Conservation (phyloP, 2,888 invertebrate species). For the Acanthoscelides obtectus region DNA sequence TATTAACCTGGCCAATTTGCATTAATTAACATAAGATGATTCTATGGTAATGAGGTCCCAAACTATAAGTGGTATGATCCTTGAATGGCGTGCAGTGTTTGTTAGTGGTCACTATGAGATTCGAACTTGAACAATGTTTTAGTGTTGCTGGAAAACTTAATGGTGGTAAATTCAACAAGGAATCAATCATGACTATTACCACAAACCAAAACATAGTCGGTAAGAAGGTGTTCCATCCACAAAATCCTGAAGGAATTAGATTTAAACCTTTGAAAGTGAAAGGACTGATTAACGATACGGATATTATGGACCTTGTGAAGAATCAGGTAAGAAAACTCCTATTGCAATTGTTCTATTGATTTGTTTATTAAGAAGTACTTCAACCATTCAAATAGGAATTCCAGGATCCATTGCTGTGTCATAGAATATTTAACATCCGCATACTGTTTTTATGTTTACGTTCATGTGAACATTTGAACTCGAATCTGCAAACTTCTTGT, state of each 20-base stretch:
- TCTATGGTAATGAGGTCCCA: too few relatives aligned
- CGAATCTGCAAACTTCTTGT: too few relatives aligned
- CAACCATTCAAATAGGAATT: too few relatives aligned
- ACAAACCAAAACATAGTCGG: conserved; percentile 44
- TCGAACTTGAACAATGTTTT: background rate
- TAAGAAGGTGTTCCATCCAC: conserved; percentile 35
- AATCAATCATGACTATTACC: conserved; percentile 42
- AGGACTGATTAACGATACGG: conserved; percentile 36
- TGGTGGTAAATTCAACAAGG: conserved; percentile 34
- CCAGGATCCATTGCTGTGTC: too few relatives aligned
- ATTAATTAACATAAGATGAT: too few relatives aligned
- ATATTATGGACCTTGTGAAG: conserved; percentile 34
- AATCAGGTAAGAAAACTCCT: conserved; percentile 33
- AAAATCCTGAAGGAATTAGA: conserved; percentile 14
- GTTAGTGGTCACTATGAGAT: too few relatives aligned
- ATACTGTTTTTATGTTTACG: too few relatives aligned
- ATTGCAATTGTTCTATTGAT: background rate
- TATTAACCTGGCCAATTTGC: too few relatives aligned
- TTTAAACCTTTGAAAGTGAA: conserved; percentile 38
- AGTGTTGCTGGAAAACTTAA: conserved; percentile 34
- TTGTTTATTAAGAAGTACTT: conserved; percentile 31
- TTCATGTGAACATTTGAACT: too few relatives aligned
- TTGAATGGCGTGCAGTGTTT: too few relatives aligned
- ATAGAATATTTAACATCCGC: too few relatives aligned
- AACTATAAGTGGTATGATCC: too few relatives aligned